Base-by-base conservation (phyloP, 2,113 vertebrate species). In the Prionailurus viverrinus region DNA sequence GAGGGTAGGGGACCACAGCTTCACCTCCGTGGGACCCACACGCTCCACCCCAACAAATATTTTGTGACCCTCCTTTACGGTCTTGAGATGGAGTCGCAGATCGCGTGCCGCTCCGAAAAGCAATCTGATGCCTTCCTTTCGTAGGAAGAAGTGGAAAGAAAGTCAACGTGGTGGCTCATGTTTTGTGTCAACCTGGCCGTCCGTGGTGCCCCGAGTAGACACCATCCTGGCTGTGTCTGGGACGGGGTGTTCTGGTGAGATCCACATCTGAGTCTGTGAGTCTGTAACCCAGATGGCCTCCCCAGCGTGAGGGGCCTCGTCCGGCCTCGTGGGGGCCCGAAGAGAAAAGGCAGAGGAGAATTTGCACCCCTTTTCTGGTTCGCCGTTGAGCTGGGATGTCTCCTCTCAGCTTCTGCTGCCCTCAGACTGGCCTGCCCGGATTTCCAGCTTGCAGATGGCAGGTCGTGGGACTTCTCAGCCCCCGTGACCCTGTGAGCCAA, bases 31-130 rank as follows among this genome's bases (percentile, higher is more conserved):
- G 66, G 11, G 84, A 27, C 3, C 16, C 23, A 21, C 7, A 33
- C 1, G n/a, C 61, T 14, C 63, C 12, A 1, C n/a, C 12, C 11
- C 4, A 7, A 13, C 4, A 3, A 7, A 3, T 11, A 1, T 27
- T 16, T 33, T 15, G 4, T n/a, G 6, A 23, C 0, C 6, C 4
- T 71, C 25, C n/a, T 48, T 36, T 21, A 9, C 1, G 21, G 18
- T n/a, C 19, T 55, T 33, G 14, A 27, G 10, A 3, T 13, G 12
- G 53, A 21, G 9, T 66, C 68, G 6, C 0, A 58, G 48, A 29
- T 5, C 55, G 63, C 15, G 19, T 2, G 4, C 48, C 10, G 58
- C 45, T 48, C 8, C 2, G 4, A n/a, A 68, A 69, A 45, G 61
- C 61, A 15, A 10, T 0, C 5, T 3, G 36, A 68, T 1, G n/a